Conservation (phyloP, 2,888 invertebrate genomes). For the Aphodius sticticus region DNA sequence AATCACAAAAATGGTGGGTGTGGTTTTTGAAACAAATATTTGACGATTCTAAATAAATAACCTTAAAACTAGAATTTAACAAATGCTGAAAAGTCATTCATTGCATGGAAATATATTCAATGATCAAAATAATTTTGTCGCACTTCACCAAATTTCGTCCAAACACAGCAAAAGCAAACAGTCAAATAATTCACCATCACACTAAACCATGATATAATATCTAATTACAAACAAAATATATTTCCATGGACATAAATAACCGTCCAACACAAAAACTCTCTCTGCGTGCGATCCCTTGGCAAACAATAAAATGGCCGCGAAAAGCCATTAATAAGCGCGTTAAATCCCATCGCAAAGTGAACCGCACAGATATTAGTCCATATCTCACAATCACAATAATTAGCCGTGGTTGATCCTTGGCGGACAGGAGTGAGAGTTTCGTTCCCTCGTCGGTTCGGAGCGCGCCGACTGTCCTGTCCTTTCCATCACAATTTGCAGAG, state of each 20-base stretch:
- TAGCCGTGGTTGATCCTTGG: conserved; percentile 23
- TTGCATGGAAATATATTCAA: no score
- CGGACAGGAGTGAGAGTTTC: conserved; percentile 13
- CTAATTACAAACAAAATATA: neutral
- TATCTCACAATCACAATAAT: conserved; percentile 27
- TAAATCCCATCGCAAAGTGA: neutral
- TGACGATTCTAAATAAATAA: no score
- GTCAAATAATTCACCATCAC: neutral
- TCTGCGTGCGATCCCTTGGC: neutral
- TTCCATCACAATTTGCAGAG: conserved; percentile 24
- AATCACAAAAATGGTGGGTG: no score
- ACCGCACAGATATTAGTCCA: conserved; percentile 13
- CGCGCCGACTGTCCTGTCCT: conserved; percentile 7
- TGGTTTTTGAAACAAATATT: no score
- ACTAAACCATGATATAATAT: neutral
- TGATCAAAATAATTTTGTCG: no score
- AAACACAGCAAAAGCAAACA: neutral
- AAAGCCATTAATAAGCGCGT: neutral
- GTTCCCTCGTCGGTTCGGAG: conserved; percentile 20
- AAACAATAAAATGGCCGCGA: neutral
- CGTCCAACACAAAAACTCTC: neutral
- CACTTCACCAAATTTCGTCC: neutral
- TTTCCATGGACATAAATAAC: neutral
- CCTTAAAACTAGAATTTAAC: no score
- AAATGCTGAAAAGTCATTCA: no score